phyloP scores from a whole-genome alignment of 1,140 invertebrate genomes.

The Thaumetopoea pityocampa region DNA sequence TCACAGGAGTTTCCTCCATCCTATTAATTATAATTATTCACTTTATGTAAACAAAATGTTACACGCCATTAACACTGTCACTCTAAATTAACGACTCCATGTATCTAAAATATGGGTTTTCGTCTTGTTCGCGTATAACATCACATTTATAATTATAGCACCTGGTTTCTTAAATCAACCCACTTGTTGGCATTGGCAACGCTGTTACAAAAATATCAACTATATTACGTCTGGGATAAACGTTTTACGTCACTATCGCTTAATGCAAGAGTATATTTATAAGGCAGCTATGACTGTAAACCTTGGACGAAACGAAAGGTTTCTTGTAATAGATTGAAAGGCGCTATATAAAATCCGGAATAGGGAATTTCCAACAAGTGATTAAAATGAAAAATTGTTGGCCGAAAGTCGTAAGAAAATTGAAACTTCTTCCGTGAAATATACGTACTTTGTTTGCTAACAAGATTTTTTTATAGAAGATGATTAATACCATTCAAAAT shows the following conservation, averaged over 20 bases:
- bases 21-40: slow-evolving; percentile 54
- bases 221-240: slow-evolving; percentile 16
- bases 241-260: slow-evolving; percentile 9
- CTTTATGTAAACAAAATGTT: slow-evolving; percentile 51
- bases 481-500: too few species aligned
- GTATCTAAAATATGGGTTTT: slow-evolving; percentile 15
- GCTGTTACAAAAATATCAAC: slow-evolving; percentile 27
- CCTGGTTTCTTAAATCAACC: slow-evolving; percentile 44
- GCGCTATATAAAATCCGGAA: too few species aligned
- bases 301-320: too few species aligned
- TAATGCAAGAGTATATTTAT: too few species aligned
- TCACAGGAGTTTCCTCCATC: slow-evolving; percentile 34
- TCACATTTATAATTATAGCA: slow-evolving; percentile 37
- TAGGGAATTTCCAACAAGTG: too few species aligned
- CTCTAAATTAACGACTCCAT: slow-evolving; percentile 38
- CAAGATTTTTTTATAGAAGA: too few species aligned
- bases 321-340: too few species aligned
- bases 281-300: too few species aligned
- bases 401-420: too few species aligned
- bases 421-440: too few species aligned
- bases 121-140: slow-evolving; percentile 29
- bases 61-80: slow-evolving; percentile 52
- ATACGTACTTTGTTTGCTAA: too few species aligned
- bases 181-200: slow-evolving; percentile 25
- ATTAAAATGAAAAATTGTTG: too few species aligned